These are phyloP conservation scores for Samia ricini DNA, from an alignment of 1,140 invertebrate species.

Conservation along the genomic window DNA sequence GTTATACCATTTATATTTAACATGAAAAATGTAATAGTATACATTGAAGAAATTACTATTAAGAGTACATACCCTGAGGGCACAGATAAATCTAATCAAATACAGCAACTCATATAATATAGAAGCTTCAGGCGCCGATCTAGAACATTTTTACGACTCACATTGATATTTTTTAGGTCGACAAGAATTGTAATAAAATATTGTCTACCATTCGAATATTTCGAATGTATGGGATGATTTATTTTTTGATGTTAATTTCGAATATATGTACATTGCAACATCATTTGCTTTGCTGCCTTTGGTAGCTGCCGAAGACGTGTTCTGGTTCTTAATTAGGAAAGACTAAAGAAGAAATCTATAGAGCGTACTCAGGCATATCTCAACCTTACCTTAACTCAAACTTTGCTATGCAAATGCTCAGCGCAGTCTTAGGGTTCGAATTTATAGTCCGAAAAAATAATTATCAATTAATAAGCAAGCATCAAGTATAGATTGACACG, in stretches of 20 bases:
- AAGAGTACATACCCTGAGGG: neutral
- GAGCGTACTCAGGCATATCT: no score
- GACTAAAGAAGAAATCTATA: no score
- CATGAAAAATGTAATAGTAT: neutral
- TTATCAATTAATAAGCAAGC: no score
- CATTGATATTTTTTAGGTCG: conserved; percentile 55
- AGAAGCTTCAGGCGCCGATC: conserved; percentile 2
- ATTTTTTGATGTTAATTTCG: conserved; percentile 4
- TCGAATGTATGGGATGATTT: conserved; percentile 35
- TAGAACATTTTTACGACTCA: conserved; percentile 32
- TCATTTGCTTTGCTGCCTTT: no score
- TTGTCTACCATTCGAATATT: conserved; percentile 47
- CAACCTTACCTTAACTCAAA: no score
- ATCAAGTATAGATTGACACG: no score
- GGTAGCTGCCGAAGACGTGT: no score
- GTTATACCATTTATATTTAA: neutral
- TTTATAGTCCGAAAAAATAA: no score
- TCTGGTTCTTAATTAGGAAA: no score
- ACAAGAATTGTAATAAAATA: conserved; percentile 51
- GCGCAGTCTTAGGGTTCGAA: no score
- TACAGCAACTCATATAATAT: neutral
- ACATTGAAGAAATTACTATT: neutral
- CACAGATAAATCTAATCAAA: neutral
- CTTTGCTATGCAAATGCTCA: no score
- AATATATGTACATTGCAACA: no score